Base-by-base conservation (phyloP, 2,888 invertebrate genomes). In the Synergus laeviventris region DNA sequence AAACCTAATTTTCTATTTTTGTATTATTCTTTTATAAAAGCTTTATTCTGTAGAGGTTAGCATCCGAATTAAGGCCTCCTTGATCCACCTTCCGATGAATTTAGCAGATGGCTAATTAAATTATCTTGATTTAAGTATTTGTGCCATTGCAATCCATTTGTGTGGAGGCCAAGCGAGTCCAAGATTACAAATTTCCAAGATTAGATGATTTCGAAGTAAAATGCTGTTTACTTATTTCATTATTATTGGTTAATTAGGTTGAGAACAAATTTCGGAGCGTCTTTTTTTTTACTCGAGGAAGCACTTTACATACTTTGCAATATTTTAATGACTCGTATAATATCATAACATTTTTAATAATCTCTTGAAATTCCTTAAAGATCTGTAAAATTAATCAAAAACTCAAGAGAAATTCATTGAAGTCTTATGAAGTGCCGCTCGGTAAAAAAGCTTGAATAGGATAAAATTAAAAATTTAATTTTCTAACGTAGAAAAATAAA, bases 111-210 rank as follows among this genome's bases (percentile, higher is more conserved):
- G 24, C 24, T 59, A 59, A 59, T 59, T 59, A 14, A 9, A 42
- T 64, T 42, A 21, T 64, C 64, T 5, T 42, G 42, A 42, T 42
- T 62, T 18, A 39, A 39, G 38, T 21, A 36, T 62, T 64, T 64
- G 21, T 42, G 42, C 12, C 42, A 38, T 42, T 39, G 39, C 16
- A 64, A 39, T 18, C 12, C 12, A n/a, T 36, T 61, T 61, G 36
- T 5, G 31, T 61, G 54, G n/a, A n/a, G 18, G n/a, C 18, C 54
- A 54, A 54, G 54, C 54, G 2, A 18, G 16, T 9, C 54, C 1
- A 18, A 18, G 54, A 18, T 18, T 54, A 9, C 11, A 9, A 18
- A 54, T 54, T 54, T 54, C 8, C 9, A 54, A 18, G 18, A 54
- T 9, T 2, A 9, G 9, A 54, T 9, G n/a, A 9, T 18, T 54